A percentile compares a stretch with the other conserved stretches of the same genome.
Evolutionary conservation across 2,113 vertebrate genomes (phyloP).

Genomic region (Danio rerio): DNA sequence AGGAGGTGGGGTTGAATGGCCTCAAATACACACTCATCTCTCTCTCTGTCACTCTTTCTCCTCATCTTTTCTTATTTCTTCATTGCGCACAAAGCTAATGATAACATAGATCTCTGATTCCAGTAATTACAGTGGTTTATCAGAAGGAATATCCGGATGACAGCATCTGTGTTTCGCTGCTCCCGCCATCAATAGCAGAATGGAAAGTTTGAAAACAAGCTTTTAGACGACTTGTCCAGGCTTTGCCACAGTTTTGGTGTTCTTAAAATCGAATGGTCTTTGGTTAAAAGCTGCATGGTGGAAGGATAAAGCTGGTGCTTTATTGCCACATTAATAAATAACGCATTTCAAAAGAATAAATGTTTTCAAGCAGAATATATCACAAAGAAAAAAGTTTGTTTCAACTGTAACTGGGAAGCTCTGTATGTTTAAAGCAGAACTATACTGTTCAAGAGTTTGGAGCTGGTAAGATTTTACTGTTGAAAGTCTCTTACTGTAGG

Average conservation of each 20-base stretch:
- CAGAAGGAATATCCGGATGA: slow-evolving; percentile 71
- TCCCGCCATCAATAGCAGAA: neutral
- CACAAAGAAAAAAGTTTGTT: neutral
- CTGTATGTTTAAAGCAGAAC: too few relatives aligned
- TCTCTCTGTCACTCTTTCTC: slow-evolving; percentile 60
- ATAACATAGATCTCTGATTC: slow-evolving; percentile 80
- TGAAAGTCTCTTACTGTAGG: too few relatives aligned
- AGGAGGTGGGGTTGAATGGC: slow-evolving; percentile 62
- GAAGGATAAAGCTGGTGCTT: neutral
- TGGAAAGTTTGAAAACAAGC: slow-evolving; percentile 50
- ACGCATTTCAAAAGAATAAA: too few relatives aligned
- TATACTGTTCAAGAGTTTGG: too few relatives aligned
- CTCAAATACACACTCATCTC: slow-evolving; percentile 74
- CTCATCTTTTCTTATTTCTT: slow-evolving; percentile 74
- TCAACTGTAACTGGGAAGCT: too few relatives aligned
- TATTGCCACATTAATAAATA: neutral
- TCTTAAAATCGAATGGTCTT: neutral
- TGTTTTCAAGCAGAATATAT: neutral
- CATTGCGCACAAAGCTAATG: slow-evolving; percentile 77
- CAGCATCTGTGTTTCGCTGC: slow-evolving; percentile 58
- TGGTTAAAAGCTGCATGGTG: neutral
- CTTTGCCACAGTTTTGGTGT: neutral
- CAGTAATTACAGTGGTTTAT: slow-evolving; percentile 79
- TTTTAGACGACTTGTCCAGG: neutral
- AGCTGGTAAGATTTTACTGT: too few relatives aligned